Evolutionary conservation across 1,140 invertebrate species (phyloP).

Genomic region (Rhopalosiphum padi): DNA sequence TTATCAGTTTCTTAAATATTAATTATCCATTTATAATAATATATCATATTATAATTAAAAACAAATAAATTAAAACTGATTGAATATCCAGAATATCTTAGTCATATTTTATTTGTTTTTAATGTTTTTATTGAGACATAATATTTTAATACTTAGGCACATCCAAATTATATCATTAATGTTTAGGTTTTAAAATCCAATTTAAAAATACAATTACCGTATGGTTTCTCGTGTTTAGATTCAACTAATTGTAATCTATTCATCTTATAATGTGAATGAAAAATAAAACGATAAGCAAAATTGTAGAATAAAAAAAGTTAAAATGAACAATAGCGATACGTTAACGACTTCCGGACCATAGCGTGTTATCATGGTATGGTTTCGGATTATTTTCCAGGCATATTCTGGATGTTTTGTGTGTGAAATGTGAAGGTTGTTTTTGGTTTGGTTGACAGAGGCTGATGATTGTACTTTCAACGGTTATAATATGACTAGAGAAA

Average conservation of each 20-base stretch:
- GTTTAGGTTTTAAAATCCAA: background rate
- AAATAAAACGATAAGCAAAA: background rate
- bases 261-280: background rate
- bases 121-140: background rate
- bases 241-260: background rate
- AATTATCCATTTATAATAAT: too few relatives aligned
- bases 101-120: background rate
- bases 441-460: background rate
- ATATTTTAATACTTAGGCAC: background rate
- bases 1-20: background rate
- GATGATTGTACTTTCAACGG: background rate
- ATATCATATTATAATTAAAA: too few relatives aligned
- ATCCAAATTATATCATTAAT: background rate
- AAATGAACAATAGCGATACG: conserved; percentile 1
- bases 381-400: background rate
- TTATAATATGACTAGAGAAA: background rate
- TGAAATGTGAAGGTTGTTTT: background rate
- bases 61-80: background rate
- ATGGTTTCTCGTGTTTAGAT: background rate
- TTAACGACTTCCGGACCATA: background rate
- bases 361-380: background rate
- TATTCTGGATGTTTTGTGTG: background rate
- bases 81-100: background rate
- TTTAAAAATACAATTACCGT: background rate
- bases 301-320: background rate